Base-by-base conservation (phyloP, 2,797 vertebrate genomes). In the Enteromius radiatus region DNA sequence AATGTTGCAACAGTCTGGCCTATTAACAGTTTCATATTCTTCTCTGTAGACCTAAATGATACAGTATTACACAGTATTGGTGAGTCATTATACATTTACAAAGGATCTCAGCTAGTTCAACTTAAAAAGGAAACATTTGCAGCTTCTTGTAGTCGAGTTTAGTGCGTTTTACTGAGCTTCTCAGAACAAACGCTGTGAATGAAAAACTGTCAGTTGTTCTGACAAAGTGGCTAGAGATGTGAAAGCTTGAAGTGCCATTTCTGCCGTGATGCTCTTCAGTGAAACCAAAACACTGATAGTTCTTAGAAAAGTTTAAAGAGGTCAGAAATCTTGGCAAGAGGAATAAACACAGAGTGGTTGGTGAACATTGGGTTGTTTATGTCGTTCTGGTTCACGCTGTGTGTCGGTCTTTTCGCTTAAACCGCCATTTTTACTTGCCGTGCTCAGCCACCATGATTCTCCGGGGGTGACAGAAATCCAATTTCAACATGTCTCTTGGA, bases 381-480 rank as follows among this genome's bases (percentile, higher is more conserved):
- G 33, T 21, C 17, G n/a, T 41, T 75, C 19, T 0, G 2, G 61
- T 82, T 67, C 23, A 65, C 4, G 6, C 31, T 52, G 69, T 64
- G 56, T 65, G 41, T 52, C 10, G 4, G 17, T 14, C 12, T 21
- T 64, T 36, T 75, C 1, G 33, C 70, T 75, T 74, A 54, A 82
- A 82, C 33, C 38, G 21, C 59, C 79, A 71, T 86, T 84, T 88
- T 86, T 85, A 86, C 63, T 82, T 85, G 81, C 81, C n/a, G 28
- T 80, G 81, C 76, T 79, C 77, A 82, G 78, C 84, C 71, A 43
- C 67, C 84, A 77, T 83, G 75, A 70, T 76, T 86, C 67, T 84
- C 81, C 76, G 38, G 78, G 19, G 78, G 87, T 88, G 87, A 88
- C 87, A 86, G 87, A 85, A 88, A 88, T 85, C 85, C 85, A 86